Percentiles rank a stretch among this genome's conserved stretches.
Conservation (phyloP, 2,113 vertebrate genomes). For the Pholis gunnellus region DNA sequence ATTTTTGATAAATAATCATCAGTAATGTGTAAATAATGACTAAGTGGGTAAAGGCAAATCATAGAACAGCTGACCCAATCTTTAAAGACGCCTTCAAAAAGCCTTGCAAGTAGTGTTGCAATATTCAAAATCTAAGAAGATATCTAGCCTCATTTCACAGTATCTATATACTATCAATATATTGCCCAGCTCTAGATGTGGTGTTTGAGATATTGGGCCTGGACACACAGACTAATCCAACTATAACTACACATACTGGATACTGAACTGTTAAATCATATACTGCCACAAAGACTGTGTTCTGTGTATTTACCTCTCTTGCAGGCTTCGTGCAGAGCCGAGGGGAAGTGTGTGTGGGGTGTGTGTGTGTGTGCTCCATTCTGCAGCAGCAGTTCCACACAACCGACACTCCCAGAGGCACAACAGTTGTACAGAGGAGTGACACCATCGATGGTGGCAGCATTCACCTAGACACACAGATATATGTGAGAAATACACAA, state of each 20-base stretch:
- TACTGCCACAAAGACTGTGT: neutral
- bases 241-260: neutral
- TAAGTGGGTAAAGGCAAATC: neutral
- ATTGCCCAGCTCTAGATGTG: too few species aligned
- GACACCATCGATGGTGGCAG: conserved; percentile 92
- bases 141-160: neutral
- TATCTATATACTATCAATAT: neutral
- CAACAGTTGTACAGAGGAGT: conserved; percentile 94
- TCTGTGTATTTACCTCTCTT: conserved; percentile 87
- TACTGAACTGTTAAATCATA: neutral
- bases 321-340: conserved; percentile 92
- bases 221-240: neutral
- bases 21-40: neutral
- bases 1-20: neutral
- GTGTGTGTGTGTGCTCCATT: conserved; percentile 90
- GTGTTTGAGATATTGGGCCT: neutral
- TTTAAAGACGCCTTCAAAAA: neutral
- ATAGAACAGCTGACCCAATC: neutral
- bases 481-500: neutral
- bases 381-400: conserved; percentile 90
- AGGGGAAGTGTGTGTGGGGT: conserved; percentile 89
- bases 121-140: neutral
- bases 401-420: conserved; percentile 87
- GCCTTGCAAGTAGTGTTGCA: neutral
- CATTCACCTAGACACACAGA: conserved; percentile 87